Base-by-base conservation (phyloP, 2,113 vertebrate genomes). In the Delphinapterus leucas region DNA sequence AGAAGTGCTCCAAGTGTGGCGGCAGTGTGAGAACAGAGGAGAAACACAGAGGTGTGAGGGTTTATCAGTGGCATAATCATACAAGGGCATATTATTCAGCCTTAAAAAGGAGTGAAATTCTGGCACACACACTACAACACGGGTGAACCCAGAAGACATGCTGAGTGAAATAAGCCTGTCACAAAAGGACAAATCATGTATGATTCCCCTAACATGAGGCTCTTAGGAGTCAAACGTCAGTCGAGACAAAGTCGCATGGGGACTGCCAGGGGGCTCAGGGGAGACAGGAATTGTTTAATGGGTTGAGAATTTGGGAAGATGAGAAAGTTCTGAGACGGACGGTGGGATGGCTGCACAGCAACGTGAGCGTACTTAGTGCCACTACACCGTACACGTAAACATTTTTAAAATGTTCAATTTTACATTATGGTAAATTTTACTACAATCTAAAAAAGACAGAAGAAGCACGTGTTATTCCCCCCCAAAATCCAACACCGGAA, bases 361-460 rank as follows among this genome's bases (percentile, higher is more conserved):
- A 36, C 0, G 1, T 23, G 25, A 25, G 28, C 2, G 17, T 83
- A 4, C 33, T 12, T 6, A 15, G 18, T n/a, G 38, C 53, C 26
- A 60, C 38, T 26, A 31, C 47, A 73, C 25, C 3, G 23, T 4
- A 47, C 53, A 61, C 23, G 13, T 7, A 5, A 82, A 36, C 71
- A 1, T 9, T 70, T 70, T 38, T 36, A 4, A 28, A 44, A 33
- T 5, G 38, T 31, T n/a, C 31, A 73, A 58, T 17, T n/a, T 55
- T 18, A 36, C 36, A 1, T n/a, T 36, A 44, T 13, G 17, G 6
- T 13, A 47, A 4, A 6, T 17, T 28, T n/a, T n/a, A 71, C 11
- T 47, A 82, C 31, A 44, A 47, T 28, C 53, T 41, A 53, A 53
- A 18, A 53, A 5, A 53, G 49, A 17, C 49, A 5, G 36, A 74